These are phyloP conservation scores for Petaurus breviceps DNA, from an alignment of 2,113 vertebrate genomes.

Conservation along the genomic window DNA sequence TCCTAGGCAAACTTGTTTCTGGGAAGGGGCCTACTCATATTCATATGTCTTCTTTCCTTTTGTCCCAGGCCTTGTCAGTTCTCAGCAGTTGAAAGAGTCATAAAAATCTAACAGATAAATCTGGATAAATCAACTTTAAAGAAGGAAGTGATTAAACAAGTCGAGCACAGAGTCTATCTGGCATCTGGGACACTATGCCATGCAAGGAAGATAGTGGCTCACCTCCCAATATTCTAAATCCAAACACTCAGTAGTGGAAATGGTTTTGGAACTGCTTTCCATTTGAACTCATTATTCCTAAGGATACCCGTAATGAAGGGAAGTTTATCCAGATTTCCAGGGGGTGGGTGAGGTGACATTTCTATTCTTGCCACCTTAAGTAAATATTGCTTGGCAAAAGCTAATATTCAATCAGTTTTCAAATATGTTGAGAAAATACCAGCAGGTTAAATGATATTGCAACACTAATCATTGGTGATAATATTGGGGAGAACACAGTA, in stretches of 20 bases:
- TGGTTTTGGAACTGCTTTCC: background rate
- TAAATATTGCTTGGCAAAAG: too few species aligned
- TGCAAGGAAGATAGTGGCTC: background rate
- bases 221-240: background rate
- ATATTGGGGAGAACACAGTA: background rate
- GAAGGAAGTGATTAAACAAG: background rate
- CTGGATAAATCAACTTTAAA: too few species aligned
- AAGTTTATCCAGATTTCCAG: background rate
- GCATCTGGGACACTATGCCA: background rate
- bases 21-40: background rate
- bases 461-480: background rate
- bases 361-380: too few species aligned
- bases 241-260: background rate
- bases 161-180: background rate
- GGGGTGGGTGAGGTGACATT: background rate
- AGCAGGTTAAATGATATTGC: background rate
- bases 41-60: too few species aligned
- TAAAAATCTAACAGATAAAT: too few species aligned
- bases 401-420: too few species aligned
- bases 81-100: too few species aligned
- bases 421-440: too few species aligned
- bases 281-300: background rate
- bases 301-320: background rate
- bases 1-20: background rate
- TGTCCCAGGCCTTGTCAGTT: too few species aligned